A percentile compares a stretch with the other conserved stretches of the same genome.
Conservation (phyloP, 2,888 invertebrate genomes). For the Ophioninae sp. region DNA sequence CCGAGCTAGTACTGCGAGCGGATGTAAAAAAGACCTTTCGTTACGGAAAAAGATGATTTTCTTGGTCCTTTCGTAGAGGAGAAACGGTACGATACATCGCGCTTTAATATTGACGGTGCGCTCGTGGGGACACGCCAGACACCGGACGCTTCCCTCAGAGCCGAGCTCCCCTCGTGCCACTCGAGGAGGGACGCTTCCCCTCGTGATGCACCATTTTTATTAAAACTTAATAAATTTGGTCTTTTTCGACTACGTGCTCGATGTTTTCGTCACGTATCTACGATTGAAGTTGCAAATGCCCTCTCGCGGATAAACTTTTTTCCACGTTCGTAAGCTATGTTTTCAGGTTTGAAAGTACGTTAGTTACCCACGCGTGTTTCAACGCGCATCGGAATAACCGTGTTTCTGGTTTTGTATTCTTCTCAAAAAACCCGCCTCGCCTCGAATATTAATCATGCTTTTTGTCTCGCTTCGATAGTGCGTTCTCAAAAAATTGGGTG, state of each 20-base stretch:
- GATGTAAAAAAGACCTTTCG: constrained; percentile 19
- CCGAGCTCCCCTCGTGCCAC: background rate
- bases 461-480: too few relatives aligned
- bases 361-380: too few relatives aligned
- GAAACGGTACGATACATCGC: constrained; percentile 11
- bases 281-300: too few relatives aligned
- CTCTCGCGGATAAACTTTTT: too few relatives aligned
- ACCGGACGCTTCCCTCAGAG: constrained; percentile 32
- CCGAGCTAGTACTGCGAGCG: constrained; percentile 30
- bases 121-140: background rate
- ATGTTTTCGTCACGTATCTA: too few relatives aligned
- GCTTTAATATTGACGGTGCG: constrained; percentile 16
- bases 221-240: constrained; percentile 2
- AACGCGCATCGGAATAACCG: too few relatives aligned
- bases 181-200: background rate
- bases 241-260: background rate
- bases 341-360: too few relatives aligned
- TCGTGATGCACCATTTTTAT: constrained; percentile 8
- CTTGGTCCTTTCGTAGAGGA: background rate
- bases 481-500: too few relatives aligned
- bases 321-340: too few relatives aligned
- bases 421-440: too few relatives aligned
- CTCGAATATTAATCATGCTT: too few relatives aligned
- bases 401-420: too few relatives aligned
- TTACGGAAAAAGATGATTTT: constrained; percentile 7